Evolutionary conservation across 2,113 vertebrate genomes (phyloP), one percentile per base, ranked within the genome.

Genomic region (Barnardius zonarius): DNA sequence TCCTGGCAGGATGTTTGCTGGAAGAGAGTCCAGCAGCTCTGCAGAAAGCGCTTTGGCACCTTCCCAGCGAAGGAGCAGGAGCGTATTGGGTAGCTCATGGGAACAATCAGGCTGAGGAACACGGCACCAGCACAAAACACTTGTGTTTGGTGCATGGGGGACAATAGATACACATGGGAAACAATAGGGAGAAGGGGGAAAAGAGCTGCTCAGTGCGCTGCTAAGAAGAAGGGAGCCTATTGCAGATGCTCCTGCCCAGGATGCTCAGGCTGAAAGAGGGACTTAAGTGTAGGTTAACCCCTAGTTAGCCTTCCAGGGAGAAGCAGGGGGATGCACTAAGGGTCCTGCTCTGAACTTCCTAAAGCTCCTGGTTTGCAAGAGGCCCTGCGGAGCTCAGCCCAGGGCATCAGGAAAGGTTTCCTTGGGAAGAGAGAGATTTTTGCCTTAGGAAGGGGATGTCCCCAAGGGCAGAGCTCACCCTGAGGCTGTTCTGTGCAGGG

Each of bases 1-100:
- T 83, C 41, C 92, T 95, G 72, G 86, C 44, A 83, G 86, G 85
- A 83, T 35, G 13, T 69, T 77, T 73, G 44, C 83, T 93, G 92
- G 41, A 79, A 62, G 46, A 31, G 27, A 76, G 67, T 25, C 19
- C 72, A 54, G 83, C 30, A 64, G 79, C 66, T 87, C 44, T 94
- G 63, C 85, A 95, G 69, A 68, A 83, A 89, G 77, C 66, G 54
- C 75, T 69, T 69, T 93, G 95, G 76, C 86, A 77, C 16, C 41
- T 10, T 57, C 77, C 86, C 89, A 88, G 76, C 0, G 1, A 70
- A 66, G 55, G 39, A 79, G 30, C 5, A 27, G 49, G 35, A 92
- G n/a, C 0, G 0, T 54, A 54, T 44, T 2, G 14, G 27, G 63
- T 25, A 55, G 55, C 59, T 92, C 64, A 18, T 49, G 39, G 6